Conservation (phyloP, 2,888 invertebrate species). For the Lapara coniferarum region DNA sequence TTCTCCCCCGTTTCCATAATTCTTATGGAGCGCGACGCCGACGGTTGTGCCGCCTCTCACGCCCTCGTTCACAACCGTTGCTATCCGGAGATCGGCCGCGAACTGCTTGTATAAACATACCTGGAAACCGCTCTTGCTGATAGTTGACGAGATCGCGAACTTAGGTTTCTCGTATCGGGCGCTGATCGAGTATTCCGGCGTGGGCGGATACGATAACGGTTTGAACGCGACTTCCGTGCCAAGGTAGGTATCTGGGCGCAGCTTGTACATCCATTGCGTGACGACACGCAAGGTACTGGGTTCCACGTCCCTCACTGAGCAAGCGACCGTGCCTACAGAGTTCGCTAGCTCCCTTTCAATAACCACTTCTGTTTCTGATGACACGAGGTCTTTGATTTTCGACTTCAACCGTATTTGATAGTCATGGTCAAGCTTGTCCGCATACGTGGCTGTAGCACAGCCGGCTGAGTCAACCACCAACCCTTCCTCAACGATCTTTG, state of each 20-base stretch:
- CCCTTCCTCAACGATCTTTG: conserved; percentile 60
- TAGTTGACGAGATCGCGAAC: conserved; percentile 64
- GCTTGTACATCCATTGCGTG: conserved; percentile 70
- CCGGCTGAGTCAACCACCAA: conserved; percentile 67
- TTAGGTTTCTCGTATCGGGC: conserved; percentile 63
- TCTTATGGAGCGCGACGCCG: conserved; percentile 69
- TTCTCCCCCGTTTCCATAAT: conserved; percentile 64
- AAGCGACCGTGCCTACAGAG: conserved; percentile 60
- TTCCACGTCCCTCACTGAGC: conserved; percentile 67
- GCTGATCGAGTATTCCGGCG: conserved; percentile 66
- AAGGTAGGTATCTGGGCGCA: conserved; percentile 60
- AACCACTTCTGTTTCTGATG: conserved; percentile 71
- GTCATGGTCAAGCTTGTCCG: conserved; percentile 57
- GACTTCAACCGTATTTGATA: conserved; percentile 69
- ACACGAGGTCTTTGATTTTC: conserved; percentile 69
- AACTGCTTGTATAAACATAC: conserved; percentile 70
- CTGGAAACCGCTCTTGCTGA: conserved; percentile 67
- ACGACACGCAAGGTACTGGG: conserved; percentile 65
- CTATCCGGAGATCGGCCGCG: conserved; percentile 64
- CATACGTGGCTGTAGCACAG: conserved; percentile 72
- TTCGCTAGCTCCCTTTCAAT: conserved; percentile 64
- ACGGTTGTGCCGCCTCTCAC: conserved; percentile 55
- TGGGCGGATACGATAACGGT: conserved; percentile 57
- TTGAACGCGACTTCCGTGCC: conserved; percentile 67
- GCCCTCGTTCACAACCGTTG: conserved; percentile 66